Base-by-base conservation (phyloP, 2,888 invertebrate species). In the Pristionchus exspectatus region DNA sequence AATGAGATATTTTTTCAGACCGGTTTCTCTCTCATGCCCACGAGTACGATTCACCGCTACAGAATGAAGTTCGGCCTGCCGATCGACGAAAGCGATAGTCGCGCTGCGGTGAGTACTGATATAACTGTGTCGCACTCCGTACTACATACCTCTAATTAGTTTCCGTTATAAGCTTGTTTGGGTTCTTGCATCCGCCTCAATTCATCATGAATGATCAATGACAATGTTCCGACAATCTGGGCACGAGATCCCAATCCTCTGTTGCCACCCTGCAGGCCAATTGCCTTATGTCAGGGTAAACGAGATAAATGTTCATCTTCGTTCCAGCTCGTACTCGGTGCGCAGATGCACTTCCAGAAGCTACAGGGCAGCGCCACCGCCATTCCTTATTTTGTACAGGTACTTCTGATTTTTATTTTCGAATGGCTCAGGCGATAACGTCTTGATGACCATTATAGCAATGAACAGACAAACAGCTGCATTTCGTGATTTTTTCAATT, bases 331-430 rank as follows among this genome's bases (percentile, higher is more conserved):
- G 81, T 81, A 14, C 14, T 81, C n/a, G 81, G 81, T 14, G 81
- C 81, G 5, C 81, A 81, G 50, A 81, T 81, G 81, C 81, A 81
- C 50, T 81, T 81, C 81, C 24, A 54, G 33, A 81, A 54, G n/a
- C 50, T 81, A n/a, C 21, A 81, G 27, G 81, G 50, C 9, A n/a
- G 54, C 14, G 50, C 81, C 9, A 10, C n/a, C 0, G 81, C 81
- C 50, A 81, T 81, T 50, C 81, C 81, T 0, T 81, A 54, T 27
- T 81, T 81, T 21, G 81, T 54, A 3, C 81, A 81, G n/a, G 81
- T 74, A 10, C 59, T 66, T 66, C 3, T n/a, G 66, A 2, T n/a
- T 59, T 18, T 24, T 66, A 24, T 18, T 66, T 66, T 66, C 10
- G 38, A 24, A 66, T 66, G 0, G 21, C n/a, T 66, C 24, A 21